These are phyloP conservation scores for Piscicola geometra DNA, from an alignment of 2,888 invertebrate species.

Conservation along the genomic window DNA sequence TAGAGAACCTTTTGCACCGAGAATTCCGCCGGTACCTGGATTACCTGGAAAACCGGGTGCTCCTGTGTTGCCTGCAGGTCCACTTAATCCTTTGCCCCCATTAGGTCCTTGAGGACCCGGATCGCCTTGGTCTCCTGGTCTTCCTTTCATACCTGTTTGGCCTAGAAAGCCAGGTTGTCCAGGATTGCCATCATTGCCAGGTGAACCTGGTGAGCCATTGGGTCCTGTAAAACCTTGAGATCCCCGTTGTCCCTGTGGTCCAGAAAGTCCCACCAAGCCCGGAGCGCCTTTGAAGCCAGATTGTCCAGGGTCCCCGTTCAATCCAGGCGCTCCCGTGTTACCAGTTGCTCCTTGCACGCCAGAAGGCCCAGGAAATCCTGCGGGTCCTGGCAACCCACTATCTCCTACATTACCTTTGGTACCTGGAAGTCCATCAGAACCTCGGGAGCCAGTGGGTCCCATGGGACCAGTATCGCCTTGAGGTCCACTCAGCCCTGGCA, in stretches of 20 bases:
- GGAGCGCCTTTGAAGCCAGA: background rate
- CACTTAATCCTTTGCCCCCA: slow-evolving; percentile 1
- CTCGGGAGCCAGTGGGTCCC: slow-evolving; percentile 26
- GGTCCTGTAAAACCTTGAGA: slow-evolving; percentile 5
- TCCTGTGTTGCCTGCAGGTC: slow-evolving; percentile 21
- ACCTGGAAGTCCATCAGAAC: slow-evolving; percentile 22
- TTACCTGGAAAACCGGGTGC: slow-evolving; percentile 15
- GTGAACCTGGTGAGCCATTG: background rate
- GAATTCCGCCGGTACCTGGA: background rate
- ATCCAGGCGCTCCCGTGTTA: slow-evolving; percentile 5
- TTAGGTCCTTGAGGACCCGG: slow-evolving; percentile 29
- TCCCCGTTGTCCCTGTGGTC: background rate
- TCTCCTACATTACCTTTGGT: background rate
- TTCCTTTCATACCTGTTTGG: slow-evolving; percentile 32
- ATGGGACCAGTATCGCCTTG: slow-evolving; percentile 18
- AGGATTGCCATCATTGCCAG: slow-evolving; percentile 25
- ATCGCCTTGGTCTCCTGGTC: slow-evolving; percentile 20
- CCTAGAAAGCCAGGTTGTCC: slow-evolving; percentile 39
- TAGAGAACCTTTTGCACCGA: background rate
- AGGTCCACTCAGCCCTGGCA: slow-evolving; percentile 31
- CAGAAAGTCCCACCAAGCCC: slow-evolving; percentile 6
- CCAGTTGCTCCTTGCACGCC: slow-evolving; percentile 17
- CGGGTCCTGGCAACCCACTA: background rate
- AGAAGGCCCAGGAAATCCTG: background rate
- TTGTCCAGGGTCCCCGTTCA: slow-evolving; percentile 6